Conservation (phyloP, 1,140 invertebrate species). For the Lysiphlebus fabarum region DNA sequence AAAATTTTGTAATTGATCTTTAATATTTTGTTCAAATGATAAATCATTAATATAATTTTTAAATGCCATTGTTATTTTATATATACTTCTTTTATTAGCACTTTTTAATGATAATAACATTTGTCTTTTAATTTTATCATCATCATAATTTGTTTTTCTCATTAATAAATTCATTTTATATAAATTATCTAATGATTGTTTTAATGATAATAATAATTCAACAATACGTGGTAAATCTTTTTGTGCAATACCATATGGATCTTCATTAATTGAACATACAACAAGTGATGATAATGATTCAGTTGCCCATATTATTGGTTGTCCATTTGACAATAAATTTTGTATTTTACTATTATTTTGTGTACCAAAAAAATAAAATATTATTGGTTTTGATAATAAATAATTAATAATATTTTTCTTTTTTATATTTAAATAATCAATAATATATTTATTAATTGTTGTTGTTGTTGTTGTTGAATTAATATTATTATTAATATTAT, state of each 20-base stretch:
- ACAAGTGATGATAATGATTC: conserved; percentile 68
- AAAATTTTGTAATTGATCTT: conserved; percentile 43
- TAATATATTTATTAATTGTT: conserved; percentile 26
- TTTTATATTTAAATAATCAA: conserved; percentile 38
- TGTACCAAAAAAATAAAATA: conserved; percentile 70
- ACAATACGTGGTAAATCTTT: conserved; percentile 71
- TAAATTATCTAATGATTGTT: conserved; percentile 68
- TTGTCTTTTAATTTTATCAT: conserved; percentile 59
- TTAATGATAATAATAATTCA: conserved; percentile 62
- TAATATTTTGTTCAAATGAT: conserved; percentile 50
- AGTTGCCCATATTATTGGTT: conserved; percentile 67
- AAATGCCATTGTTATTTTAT: conserved; percentile 68
- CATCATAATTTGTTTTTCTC: conserved; percentile 60
- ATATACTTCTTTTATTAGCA: conserved; percentile 70
- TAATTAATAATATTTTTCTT: conserved; percentile 40
- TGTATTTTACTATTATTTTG: conserved; percentile 65
- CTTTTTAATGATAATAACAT: conserved; percentile 61
- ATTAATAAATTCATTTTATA: conserved; percentile 62
- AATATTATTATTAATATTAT: neutral
- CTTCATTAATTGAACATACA: conserved; percentile 68
- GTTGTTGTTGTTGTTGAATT: conserved; percentile 21
- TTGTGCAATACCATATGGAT: conserved; percentile 76
- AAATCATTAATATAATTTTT: conserved; percentile 67
- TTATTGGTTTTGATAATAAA: conserved; percentile 57
- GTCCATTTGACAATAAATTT: conserved; percentile 63